phyloP scores from a whole-genome alignment of 2,888 invertebrate genomes.

The Zootermopsis nevadensis region DNA sequence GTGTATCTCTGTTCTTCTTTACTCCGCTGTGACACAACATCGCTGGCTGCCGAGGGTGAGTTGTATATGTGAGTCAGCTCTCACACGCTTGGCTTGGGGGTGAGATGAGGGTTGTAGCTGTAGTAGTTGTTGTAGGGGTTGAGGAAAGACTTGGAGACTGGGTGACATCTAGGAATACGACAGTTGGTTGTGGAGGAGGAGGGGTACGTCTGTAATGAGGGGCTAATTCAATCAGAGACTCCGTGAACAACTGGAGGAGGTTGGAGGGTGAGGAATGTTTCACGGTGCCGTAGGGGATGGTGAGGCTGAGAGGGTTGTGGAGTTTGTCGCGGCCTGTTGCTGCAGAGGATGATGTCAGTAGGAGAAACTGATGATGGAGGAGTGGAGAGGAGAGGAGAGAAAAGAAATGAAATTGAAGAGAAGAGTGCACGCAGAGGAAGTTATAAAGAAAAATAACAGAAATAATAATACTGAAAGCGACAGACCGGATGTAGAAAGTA shows the following conservation, averaged over 20 bases:
- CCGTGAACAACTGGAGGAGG: constrained; percentile 40
- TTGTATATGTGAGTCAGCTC: constrained; percentile 33
- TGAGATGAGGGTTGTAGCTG: constrained; percentile 28
- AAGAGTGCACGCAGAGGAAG: constrained; percentile 6
- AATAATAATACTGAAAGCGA: background rate
- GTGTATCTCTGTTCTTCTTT: background rate
- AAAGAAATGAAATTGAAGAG: constrained; percentile 21
- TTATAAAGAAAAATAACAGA: background rate
- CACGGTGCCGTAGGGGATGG: constrained; percentile 30
- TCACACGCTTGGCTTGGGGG: constrained; percentile 17
- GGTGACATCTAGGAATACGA: constrained; percentile 36
- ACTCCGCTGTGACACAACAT: background rate
- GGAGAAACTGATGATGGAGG: constrained; percentile 15
- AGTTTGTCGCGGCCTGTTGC: constrained; percentile 40
- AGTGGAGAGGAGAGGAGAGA: background rate
- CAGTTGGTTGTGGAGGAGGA: constrained; percentile 45
- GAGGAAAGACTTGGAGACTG: constrained; percentile 38
- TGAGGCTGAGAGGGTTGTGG: constrained; percentile 26
- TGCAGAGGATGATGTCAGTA: constrained; percentile 33
- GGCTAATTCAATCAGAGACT: constrained; percentile 54
- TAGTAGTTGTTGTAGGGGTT: constrained; percentile 27
- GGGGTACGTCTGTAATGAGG: constrained; percentile 53
- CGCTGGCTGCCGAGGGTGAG: background rate
- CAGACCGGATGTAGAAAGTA: constrained; percentile 8
- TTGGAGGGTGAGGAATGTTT: constrained; percentile 18